Evolutionary conservation across 2,113 vertebrate species (phyloP), one percentile per base, ranked within the genome.

Genomic region (Macquaria ambigua): DNA sequence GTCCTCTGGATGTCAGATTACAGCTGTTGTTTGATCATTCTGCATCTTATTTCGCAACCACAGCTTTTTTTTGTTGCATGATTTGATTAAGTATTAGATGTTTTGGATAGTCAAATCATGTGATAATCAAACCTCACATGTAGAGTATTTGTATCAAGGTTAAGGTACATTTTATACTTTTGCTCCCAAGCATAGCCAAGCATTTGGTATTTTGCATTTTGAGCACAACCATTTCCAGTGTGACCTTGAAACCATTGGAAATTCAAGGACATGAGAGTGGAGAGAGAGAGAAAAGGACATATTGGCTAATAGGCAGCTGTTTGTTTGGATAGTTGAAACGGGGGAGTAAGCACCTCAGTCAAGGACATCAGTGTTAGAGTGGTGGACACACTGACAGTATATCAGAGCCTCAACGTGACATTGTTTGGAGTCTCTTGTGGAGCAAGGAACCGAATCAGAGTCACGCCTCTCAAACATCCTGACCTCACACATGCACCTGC

Each of bases 361-460:
- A 82, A 86, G 79, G 79, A 55, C 73, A 62, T 53, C 41, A 50
- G 3, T 16, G 50, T 48, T 71, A 59, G 39, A 75, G 68, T 7
- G 2, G 66, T 31, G 79, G 71, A 62, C 63, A 53, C 50, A 34
- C 8, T 68, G 28, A 77, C 72, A 68, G 43, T 48, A 77, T 4
- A 63, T 86, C 69, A 79, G 31, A 64, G 53, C 20, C 77, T 79
- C 56, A 69, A 18, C 53, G 68, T 73, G 80, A 72, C 74, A 70
- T 73, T 55, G 20, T 84, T 83, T 41, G 64, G 20, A 71, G 55
- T 34, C 16, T 74, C 14, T 67, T 28, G 11, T 56, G 37, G n/a
- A 74, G 72, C 4, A 9, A 62, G 62, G 2, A 10, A 63, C 28
- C 77, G 53, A 87, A 34, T 50, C 8, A 20, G 9, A 55, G 37